Conservation (phyloP, 2,888 invertebrate species). For the Caenorhabditis macrosperma region DNA sequence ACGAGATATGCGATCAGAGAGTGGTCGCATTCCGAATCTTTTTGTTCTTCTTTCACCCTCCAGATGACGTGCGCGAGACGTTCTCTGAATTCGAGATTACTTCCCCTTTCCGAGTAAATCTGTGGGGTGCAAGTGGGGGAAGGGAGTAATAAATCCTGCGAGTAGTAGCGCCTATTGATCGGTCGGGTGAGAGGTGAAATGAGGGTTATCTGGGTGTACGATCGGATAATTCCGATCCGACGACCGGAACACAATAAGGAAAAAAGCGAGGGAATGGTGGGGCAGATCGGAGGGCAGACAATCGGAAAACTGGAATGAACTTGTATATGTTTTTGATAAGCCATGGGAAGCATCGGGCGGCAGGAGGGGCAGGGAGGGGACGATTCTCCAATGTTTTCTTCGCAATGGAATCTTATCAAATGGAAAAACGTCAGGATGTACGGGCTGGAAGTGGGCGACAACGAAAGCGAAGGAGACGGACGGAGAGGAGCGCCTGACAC, state of each 20-base stretch:
- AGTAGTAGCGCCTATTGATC: conserved; percentile 6
- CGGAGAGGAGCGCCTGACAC: neutral
- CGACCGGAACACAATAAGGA: neutral
- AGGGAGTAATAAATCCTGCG: neutral
- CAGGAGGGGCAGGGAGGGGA: neutral
- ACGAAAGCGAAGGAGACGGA: neutral
- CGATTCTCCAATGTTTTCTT: conserved; percentile 6
- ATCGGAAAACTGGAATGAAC: conserved; percentile 7
- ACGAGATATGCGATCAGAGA: conserved; percentile 10
- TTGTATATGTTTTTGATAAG: conserved; percentile 10
- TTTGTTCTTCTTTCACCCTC: neutral
- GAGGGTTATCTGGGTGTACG: conserved; percentile 12
- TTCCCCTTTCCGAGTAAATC: too few species aligned
- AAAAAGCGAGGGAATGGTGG: neutral
- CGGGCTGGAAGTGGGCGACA: conserved; percentile 1
- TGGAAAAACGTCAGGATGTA: neutral
- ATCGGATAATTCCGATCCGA: conserved; percentile 12
- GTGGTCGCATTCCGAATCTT: conserved; percentile 2
- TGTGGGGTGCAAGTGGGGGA: neutral
- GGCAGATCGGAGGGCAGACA: neutral
- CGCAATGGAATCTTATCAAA: conserved; percentile 8
- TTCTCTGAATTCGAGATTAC: too few species aligned
- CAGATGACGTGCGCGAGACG: too few species aligned
- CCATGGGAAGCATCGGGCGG: too few species aligned
- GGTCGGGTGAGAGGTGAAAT: conserved; percentile 14